phyloP scores from a whole-genome alignment of 2,113 vertebrate genomes.

The Neolamprologus falcicula region DNA sequence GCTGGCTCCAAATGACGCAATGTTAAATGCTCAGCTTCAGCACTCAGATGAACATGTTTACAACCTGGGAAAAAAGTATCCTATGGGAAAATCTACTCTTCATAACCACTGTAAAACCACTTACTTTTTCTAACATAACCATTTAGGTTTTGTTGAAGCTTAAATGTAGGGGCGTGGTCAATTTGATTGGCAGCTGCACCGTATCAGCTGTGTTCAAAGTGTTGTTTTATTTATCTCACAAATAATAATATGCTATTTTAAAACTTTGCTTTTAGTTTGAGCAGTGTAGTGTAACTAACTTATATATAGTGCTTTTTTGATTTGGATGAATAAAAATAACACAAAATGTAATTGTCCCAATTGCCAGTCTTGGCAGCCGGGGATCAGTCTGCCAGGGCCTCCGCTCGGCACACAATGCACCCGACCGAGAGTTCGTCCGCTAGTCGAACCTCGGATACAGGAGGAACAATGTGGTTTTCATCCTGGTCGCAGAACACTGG shows the following conservation, averaged over 20 bases:
- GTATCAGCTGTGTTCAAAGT: neutral
- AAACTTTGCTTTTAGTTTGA: neutral
- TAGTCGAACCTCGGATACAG: too few relatives aligned
- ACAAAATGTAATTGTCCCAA: neutral
- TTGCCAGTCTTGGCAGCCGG: neutral
- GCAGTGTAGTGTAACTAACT: neutral
- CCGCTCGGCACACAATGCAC: neutral
- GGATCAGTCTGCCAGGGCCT: neutral
- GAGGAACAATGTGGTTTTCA: too few relatives aligned
- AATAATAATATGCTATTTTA: neutral
- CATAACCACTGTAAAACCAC: neutral
- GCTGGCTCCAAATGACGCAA: neutral
- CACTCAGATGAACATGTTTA: neutral
- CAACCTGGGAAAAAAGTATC: neutral
- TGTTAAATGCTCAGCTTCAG: neutral
- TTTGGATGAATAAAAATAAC: neutral
- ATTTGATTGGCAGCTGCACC: neutral
- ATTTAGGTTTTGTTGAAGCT: rapidly evolving
- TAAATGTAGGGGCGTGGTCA: neutral
- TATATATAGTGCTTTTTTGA: neutral
- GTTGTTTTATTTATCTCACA: neutral
- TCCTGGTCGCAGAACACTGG: rapidly evolving
- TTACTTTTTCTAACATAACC: neutral
- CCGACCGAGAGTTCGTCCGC: neutral
- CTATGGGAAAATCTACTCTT: neutral